Evolutionary conservation across 2,888 invertebrate species (phyloP).

Genomic region (Lasioglossum vierecki): DNA sequence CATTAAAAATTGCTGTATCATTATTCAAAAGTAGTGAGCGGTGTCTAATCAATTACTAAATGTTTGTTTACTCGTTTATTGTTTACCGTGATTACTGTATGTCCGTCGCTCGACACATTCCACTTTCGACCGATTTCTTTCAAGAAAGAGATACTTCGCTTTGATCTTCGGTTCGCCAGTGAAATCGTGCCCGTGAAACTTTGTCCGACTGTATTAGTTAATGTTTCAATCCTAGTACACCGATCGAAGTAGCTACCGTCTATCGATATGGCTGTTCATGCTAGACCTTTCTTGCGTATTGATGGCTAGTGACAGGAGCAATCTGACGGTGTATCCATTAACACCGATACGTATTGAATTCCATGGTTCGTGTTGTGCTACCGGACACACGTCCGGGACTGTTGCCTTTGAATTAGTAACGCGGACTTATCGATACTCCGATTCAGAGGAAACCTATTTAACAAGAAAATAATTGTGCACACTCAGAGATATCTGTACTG

Average conservation of each 20-base stretch:
- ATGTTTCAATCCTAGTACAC: neutral
- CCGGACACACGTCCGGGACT: neutral
- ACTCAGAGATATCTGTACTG: too few relatives aligned
- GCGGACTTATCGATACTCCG: neutral
- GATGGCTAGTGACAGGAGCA: conserved; percentile 16
- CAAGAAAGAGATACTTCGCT: neutral
- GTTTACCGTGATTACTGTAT: too few relatives aligned
- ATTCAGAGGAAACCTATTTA: neutral
- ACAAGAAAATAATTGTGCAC: neutral
- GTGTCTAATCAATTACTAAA: too few relatives aligned
- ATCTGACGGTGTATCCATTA: conserved; percentile 15
- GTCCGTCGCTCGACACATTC: neutral
- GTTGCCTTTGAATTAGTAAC: neutral
- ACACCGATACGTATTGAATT: conserved; percentile 3
- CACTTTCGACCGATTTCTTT: neutral
- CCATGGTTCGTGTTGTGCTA: neutral
- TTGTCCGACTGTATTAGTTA: neutral
- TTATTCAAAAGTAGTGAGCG: too few relatives aligned
- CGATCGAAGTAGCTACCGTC: conserved; percentile 1
- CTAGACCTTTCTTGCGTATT: conserved; percentile 7
- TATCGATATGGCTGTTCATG: conserved; percentile 14
- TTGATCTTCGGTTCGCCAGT: neutral
- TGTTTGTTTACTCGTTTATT: too few relatives aligned
- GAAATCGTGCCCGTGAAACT: neutral
- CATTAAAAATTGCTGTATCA: too few relatives aligned